These are phyloP conservation scores for Pollenia angustigena DNA, from an alignment of 2,888 invertebrate genomes.

Conservation along the genomic window DNA sequence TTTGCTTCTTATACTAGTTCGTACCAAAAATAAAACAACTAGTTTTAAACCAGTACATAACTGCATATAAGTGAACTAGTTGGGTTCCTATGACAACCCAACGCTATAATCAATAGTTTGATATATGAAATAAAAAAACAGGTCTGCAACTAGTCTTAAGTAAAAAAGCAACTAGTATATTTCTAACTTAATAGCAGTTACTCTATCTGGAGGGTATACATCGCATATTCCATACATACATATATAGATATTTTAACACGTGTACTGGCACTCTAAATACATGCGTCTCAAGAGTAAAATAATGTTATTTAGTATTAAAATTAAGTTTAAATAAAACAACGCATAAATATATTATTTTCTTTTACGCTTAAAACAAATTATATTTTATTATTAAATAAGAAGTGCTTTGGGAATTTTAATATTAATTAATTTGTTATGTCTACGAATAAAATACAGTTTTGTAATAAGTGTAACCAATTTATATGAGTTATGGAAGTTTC, in stretches of 20 bases:
- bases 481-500: neutral
- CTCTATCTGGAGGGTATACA: too few relatives aligned
- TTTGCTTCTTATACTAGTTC: too few relatives aligned
- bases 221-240: neutral
- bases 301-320: constrained; percentile 63
- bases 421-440: neutral
- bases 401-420: constrained; percentile 24
- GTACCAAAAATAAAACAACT: too few relatives aligned
- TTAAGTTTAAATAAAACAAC: constrained; percentile 9
- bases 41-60: too few relatives aligned
- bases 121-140: too few relatives aligned
- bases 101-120: too few relatives aligned
- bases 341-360: neutral
- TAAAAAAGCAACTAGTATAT: too few relatives aligned
- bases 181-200: too few relatives aligned
- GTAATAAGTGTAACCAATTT: neutral
- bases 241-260: neutral
- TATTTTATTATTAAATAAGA: constrained; percentile 31
- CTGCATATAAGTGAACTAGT: too few relatives aligned
- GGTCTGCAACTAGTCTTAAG: too few relatives aligned
- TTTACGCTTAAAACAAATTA: neutral
- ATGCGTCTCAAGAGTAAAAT: constrained; percentile 64
- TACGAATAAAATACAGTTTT: neutral
- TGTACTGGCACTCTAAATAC: constrained; percentile 37
- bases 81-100: too few relatives aligned